Percentiles rank a stretch among this genome's conserved stretches.
Conservation (phyloP, 2,113 vertebrate genomes). For the Petrocephalus microphthalmus region DNA sequence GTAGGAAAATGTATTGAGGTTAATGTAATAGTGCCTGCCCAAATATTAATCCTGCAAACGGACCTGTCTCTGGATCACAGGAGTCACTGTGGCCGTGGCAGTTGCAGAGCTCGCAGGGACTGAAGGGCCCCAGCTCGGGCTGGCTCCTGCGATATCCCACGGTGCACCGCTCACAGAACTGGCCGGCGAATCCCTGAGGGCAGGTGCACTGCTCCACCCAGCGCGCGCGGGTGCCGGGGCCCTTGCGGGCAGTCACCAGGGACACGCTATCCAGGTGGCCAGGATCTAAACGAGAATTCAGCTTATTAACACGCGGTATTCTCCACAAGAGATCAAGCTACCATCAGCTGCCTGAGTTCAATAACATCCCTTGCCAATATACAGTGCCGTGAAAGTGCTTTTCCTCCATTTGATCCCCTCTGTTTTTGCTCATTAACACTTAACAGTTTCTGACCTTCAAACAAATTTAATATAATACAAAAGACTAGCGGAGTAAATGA, state of each 20-base stretch:
- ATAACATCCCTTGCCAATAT: background rate
- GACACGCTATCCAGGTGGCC: conserved; percentile 83
- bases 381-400: background rate
- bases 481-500: background rate
- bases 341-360: background rate
- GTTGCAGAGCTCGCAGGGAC: conserved; percentile 78
- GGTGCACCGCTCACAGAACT: conserved; percentile 85
- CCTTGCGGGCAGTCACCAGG: conserved; percentile 68
- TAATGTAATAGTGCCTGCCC: background rate
- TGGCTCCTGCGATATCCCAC: conserved; percentile 74
- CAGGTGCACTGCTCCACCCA: conserved; percentile 94
- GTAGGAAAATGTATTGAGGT: background rate
- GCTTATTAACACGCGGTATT: background rate
- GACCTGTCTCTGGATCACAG: conserved; percentile 76
- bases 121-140: conserved; percentile 70
- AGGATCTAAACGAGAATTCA: conserved; percentile 58
- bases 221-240: conserved; percentile 61
- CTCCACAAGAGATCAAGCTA: background rate
- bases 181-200: conserved; percentile 80
- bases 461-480: background rate
- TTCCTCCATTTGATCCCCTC: background rate
- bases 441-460: background rate
- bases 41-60: conserved; percentile 27
- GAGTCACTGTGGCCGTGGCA: conserved; percentile 87
- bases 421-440: background rate